phyloP scores from a whole-genome alignment of 1,140 invertebrate species.

The Berghia stephanieae region DNA sequence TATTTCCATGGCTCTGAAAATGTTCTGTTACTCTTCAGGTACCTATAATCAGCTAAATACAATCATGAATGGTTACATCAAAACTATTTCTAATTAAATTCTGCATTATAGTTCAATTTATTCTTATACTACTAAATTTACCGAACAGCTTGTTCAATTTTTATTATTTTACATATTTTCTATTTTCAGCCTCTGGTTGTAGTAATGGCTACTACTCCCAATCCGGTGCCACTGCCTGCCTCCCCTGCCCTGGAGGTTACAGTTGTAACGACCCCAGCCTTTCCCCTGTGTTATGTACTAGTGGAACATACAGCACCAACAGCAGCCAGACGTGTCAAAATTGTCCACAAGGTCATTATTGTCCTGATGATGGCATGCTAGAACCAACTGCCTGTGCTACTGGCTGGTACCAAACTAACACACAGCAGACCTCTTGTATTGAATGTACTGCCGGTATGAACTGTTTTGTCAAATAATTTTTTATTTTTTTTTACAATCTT shows the following conservation, averaged over 20 bases:
- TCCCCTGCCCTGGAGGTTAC: constrained; percentile 51
- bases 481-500: no score
- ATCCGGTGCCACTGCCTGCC: constrained; percentile 45
- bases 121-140: no score
- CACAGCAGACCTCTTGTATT: constrained; percentile 50
- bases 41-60: no score
- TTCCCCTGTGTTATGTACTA: constrained; percentile 46
- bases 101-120: no score
- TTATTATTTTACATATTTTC: no score
- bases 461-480: no score
- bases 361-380: constrained; percentile 46
- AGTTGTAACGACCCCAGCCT: constrained; percentile 39
- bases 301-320: constrained; percentile 48
- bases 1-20: no score
- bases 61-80: no score
- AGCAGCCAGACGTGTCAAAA: constrained; percentile 41
- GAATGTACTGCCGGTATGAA: constrained; percentile 55
- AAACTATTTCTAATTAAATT: no score
- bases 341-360: constrained; percentile 51
- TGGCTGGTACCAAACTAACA: constrained; percentile 52
- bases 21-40: no score
- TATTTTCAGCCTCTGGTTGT: constrained; percentile 30
- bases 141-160: no score
- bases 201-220: constrained; percentile 47
- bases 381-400: constrained; percentile 43